Base-by-base conservation (phyloP, 1,140 invertebrate genomes). In the Ladona fulva region DNA sequence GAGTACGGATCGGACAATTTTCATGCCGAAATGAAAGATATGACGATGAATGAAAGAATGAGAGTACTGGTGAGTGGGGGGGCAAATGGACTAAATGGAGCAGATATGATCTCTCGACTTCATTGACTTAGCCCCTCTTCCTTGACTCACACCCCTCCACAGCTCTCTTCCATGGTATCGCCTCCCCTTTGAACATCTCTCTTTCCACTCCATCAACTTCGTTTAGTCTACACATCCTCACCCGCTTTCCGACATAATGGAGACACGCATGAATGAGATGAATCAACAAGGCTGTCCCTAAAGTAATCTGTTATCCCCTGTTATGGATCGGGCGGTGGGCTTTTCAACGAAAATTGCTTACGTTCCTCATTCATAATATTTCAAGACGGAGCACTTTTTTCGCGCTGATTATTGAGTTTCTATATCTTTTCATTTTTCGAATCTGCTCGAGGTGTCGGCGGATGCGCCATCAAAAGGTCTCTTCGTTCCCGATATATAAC, bases 241-340 rank as follows among this genome's bases (percentile, higher is more conserved):
- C 52, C 52, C 14, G 52, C n/a, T 66, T 66, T 66, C 12, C 52
- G 52, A 66, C 52, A 66, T 66, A 66, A 66, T 66, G 52, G 52
- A 66, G 52, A 66, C 52, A 66, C 52, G 52, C n/a, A 66, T 66
- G 52, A 66, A 66, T 16, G 52, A 66, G 52, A 66, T 66, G 52
- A 66, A 66, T 66, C 52, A 66, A 66, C 52, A 66, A 66, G 52
- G 52, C 52, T 66, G 52, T 66, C 52, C 52, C 3, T 66, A 66
- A 66, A 66, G 52, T 66, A 66, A 66, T 66, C 52, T 66, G 52
- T 66, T 66, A 66, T 66, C 52, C n/a, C 14, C 52, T 22, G 16
- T 66, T 66, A 19, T 66, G 52, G n/a, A 22, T 19, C n/a, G 52
- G 19, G n/a, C 14, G 3, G 1, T 66, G 52, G 14, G 44, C 10